A percentile compares a stretch with the other conserved stretches of the same genome.
Evolutionary conservation across 2,888 invertebrate species (phyloP).

Genomic region (Limnephilus marmoratus): DNA sequence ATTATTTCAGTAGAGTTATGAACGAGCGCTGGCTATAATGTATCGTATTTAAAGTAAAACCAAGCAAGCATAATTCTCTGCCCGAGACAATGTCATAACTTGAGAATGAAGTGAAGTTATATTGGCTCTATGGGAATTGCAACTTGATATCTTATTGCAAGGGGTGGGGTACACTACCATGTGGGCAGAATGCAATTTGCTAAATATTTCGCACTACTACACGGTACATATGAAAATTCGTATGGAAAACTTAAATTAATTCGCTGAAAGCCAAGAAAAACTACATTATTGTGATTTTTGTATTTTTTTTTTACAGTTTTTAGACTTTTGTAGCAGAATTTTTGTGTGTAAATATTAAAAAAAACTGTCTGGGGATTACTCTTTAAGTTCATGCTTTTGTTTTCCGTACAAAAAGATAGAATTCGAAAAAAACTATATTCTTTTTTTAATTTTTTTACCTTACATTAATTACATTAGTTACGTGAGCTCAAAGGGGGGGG

Average conservation of each 20-base stretch:
- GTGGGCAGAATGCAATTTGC: too few relatives aligned
- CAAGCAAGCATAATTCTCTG: not conserved
- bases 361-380: not conserved
- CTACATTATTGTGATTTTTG: not conserved
- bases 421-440: too few relatives aligned
- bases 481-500: too few relatives aligned
- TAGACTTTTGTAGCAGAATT: not conserved
- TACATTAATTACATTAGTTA: too few relatives aligned
- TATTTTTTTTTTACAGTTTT: not conserved
- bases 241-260: not conserved
- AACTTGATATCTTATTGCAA: conserved; percentile 31
- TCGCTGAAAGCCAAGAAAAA: not conserved
- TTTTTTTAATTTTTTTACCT: too few relatives aligned
- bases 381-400: not conserved
- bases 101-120: conserved; percentile 11
- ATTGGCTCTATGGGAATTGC: conserved; percentile 39
- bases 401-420: not conserved
- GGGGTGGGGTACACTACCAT: not conserved
- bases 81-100: conserved; percentile 10
- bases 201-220: not conserved
- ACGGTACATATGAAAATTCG: not conserved
- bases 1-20: not conserved
- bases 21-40: not conserved
- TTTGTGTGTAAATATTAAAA: not conserved
- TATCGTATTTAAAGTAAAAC: not conserved